A percentile compares a stretch with the other conserved stretches of the same genome.
Conservation (phyloP, 2,888 invertebrate species). For the Calameuta idolon region DNA sequence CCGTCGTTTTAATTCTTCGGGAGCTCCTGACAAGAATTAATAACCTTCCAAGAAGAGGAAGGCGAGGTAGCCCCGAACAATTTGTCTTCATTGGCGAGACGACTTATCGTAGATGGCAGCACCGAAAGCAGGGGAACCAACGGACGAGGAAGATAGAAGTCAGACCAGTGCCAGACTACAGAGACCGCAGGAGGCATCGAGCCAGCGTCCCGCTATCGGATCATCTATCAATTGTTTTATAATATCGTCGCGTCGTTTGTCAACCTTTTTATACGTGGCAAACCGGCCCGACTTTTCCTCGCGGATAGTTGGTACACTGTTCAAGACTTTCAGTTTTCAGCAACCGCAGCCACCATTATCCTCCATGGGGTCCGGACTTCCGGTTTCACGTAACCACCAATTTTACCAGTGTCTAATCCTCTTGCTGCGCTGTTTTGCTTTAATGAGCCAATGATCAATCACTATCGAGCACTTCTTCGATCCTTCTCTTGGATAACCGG, state of each 20-base stretch:
- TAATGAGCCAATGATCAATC: slow-evolving; percentile 38
- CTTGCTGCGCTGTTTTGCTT: slow-evolving; percentile 28
- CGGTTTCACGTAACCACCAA: background rate
- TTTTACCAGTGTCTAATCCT: too few relatives aligned
- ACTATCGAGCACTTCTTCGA: slow-evolving; percentile 29
- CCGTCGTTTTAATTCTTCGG: too few relatives aligned
- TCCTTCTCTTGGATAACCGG: background rate
- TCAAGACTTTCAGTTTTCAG: too few relatives aligned
- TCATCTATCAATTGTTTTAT: slow-evolving; percentile 58
- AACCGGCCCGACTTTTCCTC: slow-evolving; percentile 6
- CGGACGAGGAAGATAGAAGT: slow-evolving; percentile 19
- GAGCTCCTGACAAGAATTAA: slow-evolving; percentile 46
- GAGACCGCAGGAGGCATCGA: slow-evolving; percentile 9
- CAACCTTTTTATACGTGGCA: slow-evolving; percentile 34
- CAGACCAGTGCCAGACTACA: background rate
- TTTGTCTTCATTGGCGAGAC: slow-evolving; percentile 60
- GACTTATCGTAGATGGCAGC: slow-evolving; percentile 46
- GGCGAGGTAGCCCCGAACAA: slow-evolving; percentile 33
- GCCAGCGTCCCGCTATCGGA: slow-evolving; percentile 29
- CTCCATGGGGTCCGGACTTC: background rate
- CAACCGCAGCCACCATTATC: slow-evolving; percentile 11
- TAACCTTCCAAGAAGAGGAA: slow-evolving; percentile 35
- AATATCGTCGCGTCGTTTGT: slow-evolving; percentile 51
- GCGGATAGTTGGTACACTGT: background rate
- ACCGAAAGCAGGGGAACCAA: slow-evolving; percentile 20